Percentiles rank a stretch among this genome's conserved stretches.
These are phyloP conservation scores for Alligator sinensis DNA, from an alignment of 2,113 vertebrate species.

Conservation along the genomic window DNA sequence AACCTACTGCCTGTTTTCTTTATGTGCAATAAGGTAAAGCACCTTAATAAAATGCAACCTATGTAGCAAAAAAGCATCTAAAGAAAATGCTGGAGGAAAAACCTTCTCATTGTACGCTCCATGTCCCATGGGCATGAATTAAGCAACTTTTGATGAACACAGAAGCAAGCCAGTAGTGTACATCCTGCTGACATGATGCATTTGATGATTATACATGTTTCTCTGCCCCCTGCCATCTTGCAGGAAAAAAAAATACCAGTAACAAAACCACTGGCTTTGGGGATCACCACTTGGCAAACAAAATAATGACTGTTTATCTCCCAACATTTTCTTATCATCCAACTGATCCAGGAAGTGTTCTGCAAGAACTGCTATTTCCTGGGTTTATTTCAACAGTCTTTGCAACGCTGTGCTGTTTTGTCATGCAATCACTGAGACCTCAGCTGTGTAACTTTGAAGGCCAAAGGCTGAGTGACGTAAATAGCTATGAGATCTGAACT, in stretches of 20 bases:
- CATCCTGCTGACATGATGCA: background rate
- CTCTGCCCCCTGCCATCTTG: background rate
- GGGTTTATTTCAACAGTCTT: background rate
- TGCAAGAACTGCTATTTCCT: background rate
- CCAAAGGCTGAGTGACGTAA: conserved; percentile 8
- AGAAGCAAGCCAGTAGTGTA: background rate
- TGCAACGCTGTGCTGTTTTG: background rate
- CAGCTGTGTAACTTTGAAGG: conserved; percentile 18
- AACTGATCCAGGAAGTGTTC: background rate
- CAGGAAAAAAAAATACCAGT: background rate
- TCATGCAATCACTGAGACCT: conserved; percentile 6
- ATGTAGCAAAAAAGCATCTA: background rate
- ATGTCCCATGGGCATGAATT: accelerated
- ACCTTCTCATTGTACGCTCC: background rate
- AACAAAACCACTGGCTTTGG: background rate
- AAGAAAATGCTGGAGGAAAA: accelerated
- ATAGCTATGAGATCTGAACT: background rate
- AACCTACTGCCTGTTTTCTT: background rate
- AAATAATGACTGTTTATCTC: background rate
- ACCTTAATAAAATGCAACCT: background rate
- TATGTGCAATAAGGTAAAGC: accelerated
- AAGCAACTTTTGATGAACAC: background rate
- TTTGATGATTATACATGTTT: background rate
- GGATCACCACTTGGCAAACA: conserved; percentile 6
- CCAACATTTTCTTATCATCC: background rate